Conservation (phyloP, 2,113 vertebrate species). For the Plecturocebus donacophilus region DNA sequence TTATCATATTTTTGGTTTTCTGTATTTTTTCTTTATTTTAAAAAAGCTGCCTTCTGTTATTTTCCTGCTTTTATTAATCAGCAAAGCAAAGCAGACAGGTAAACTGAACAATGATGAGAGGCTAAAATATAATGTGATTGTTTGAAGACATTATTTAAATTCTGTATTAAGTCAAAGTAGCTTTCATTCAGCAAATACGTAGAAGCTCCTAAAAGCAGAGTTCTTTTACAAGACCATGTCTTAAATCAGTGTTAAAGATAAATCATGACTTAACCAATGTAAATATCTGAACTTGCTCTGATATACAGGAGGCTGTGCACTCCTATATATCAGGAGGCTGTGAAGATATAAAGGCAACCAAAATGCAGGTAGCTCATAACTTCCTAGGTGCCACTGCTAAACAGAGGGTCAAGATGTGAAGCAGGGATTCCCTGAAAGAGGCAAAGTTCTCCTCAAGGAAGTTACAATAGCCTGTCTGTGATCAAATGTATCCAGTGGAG, state of each 20-base stretch:
- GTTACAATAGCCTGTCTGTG: neutral
- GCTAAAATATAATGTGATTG: neutral
- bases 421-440: neutral
- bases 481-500: neutral
- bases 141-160: neutral
- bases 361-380: neutral
- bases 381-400: neutral
- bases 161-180: neutral
- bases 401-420: neutral
- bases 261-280: neutral
- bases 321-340: too few species aligned
- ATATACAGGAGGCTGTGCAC: neutral
- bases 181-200: neutral
- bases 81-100: neutral
- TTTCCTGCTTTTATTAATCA: neutral
- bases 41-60: neutral
- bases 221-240: neutral
- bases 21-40: slow-evolving; percentile 6
- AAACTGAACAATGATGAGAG: slow-evolving; percentile 19
- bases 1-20: neutral
- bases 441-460: neutral
- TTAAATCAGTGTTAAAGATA: neutral
- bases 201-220: neutral
- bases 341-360: neutral
- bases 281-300: neutral